Conservation (phyloP, 2,113 vertebrate species). For the Struthio camelus region DNA sequence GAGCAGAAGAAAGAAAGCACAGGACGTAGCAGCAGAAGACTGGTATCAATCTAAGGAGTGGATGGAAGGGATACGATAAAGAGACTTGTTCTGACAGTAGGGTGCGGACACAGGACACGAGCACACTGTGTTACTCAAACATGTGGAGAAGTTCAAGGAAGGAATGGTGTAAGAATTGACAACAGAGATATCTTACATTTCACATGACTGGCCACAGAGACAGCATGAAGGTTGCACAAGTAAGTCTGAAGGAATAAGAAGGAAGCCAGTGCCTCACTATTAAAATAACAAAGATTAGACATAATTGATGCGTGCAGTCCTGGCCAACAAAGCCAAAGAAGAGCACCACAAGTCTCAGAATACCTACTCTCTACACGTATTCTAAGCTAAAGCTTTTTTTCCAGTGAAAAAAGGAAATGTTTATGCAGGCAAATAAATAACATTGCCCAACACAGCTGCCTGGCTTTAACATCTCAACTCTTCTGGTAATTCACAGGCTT, state of each 20-base stretch:
- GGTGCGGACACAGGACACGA: not conserved
- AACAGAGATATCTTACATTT: not conserved
- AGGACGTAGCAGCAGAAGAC: not conserved
- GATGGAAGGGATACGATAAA: not conserved
- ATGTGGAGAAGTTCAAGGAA: not conserved
- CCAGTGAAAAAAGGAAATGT: not conserved
- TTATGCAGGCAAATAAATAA: slow-evolving; percentile 4
- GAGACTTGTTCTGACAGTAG: not conserved
- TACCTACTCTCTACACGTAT: not conserved
- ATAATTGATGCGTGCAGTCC: not conserved
- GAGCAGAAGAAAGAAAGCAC: not conserved
- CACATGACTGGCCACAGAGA: not conserved
- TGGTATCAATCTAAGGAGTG: not conserved
- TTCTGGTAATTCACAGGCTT: slow-evolving; percentile 16
- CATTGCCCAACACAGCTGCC: not conserved
- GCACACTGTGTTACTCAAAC: not conserved
- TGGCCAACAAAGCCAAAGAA: not conserved
- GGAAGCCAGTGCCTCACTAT: not conserved
- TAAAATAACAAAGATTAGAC: not conserved
- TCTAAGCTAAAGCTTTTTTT: not conserved
- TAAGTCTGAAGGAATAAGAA: not conserved
- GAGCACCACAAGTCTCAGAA: not conserved
- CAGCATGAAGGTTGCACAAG: not conserved
- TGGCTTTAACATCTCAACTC: not conserved
- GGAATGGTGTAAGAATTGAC: not conserved